phyloP scores from a whole-genome alignment of 2,113 vertebrate species.

The Electrona antarctica region DNA sequence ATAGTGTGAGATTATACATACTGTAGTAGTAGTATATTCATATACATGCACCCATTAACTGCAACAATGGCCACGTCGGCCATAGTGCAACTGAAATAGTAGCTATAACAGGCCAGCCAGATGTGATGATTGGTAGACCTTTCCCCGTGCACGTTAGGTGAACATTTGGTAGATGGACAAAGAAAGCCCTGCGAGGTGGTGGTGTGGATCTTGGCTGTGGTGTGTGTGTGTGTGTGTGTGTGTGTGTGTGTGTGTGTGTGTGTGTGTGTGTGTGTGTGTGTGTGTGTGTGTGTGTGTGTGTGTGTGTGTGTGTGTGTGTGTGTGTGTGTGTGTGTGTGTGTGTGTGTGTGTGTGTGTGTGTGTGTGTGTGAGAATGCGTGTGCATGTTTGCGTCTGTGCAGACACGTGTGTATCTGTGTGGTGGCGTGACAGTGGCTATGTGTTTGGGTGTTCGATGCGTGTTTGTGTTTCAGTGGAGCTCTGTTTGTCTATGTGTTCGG shows the following conservation, averaged over 20 bases:
- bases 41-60: too few species aligned
- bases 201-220: not conserved
- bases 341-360: not conserved
- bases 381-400: not conserved
- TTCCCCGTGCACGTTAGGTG: not conserved
- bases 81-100: too few species aligned
- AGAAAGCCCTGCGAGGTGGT: not conserved
- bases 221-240: constrained; percentile 1
- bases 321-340: constrained; percentile 8
- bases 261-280: not conserved
- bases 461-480: not conserved
- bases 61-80: too few species aligned
- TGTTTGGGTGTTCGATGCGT: not conserved
- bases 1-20: too few species aligned
- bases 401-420: not conserved
- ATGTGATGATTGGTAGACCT: constrained; percentile 1
- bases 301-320: not conserved
- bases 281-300: constrained; percentile 7
- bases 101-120: too few species aligned
- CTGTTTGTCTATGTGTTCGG: constrained; percentile 22
- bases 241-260: constrained; percentile 5
- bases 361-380: constrained; percentile 1
- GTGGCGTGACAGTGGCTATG: too few species aligned
- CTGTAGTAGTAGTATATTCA: too few species aligned
- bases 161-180: constrained; percentile 3